Base-by-base conservation (phyloP, 2,113 vertebrate species). In the Lophotis ruficrista region DNA sequence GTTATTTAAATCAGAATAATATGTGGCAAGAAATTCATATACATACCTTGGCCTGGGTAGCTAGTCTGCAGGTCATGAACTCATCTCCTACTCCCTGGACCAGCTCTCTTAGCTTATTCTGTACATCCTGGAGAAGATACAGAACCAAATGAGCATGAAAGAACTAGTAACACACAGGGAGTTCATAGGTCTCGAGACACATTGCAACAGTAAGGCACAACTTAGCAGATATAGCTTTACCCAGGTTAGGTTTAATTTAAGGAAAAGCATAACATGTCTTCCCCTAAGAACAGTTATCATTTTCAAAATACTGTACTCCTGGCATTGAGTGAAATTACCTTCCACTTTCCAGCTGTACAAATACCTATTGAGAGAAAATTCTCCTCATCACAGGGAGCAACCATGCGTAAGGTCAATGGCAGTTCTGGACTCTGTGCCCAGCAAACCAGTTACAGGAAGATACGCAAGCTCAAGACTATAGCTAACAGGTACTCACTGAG, bases 11-110 rank as follows among this genome's bases (percentile, higher is more conserved):
- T 6, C 11, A 65, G 28, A 82, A 25, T 14, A 60, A 48, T 8
- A 28, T 2, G 0, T 21, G 43, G 12, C 53, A 91, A 28, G 51
- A 89, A 92, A 96, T 50, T 48, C 3, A 93, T 22, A 61, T 89
- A 98, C 99, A 23, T 97, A 98, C 99, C 99, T 99, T 99, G n/a
- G 99, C 99, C 72, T 97, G 98, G 3, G 99, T 97, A 76, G 99
- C 98, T 69, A 98, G 96, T 96, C 97, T 98, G 95, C 98, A 99
- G 30, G 98, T 99, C 98, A 99, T 96, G 96, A 99, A 99, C 90
- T 99, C 99, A 43, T 99, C 99, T 12, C 99, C 99, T 7, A 97
- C 98, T 91, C 98, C 98, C 95, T 99, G 99, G 80, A 98, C 98
- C 38, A 98, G 78, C 61, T 99, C 99, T 51, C 98, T 98, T 80